Conservation (phyloP, 1,140 invertebrate species). For the Musca vetustissima region DNA sequence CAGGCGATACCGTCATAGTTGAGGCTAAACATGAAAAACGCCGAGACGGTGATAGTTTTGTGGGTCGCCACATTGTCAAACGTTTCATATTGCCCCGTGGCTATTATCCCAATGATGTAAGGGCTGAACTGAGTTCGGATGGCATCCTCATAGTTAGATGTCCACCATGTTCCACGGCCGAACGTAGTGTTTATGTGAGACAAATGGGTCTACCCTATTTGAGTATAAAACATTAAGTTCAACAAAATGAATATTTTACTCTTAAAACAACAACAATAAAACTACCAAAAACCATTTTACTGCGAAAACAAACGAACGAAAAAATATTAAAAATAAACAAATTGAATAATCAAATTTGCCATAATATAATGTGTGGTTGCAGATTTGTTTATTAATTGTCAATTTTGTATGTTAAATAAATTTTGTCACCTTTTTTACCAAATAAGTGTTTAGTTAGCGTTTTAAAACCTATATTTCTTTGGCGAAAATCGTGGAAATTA, state of each 20-base stretch:
- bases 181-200: slow-evolving; percentile 52
- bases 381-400: too few relatives aligned
- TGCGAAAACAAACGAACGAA: slow-evolving; percentile 10
- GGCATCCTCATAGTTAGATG: slow-evolving; percentile 62
- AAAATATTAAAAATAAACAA: not conserved
- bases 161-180: slow-evolving; percentile 44
- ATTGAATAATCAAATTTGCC: too few relatives aligned
- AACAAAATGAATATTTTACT: slow-evolving; percentile 11
- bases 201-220: slow-evolving; percentile 51
- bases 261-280: slow-evolving; percentile 10
- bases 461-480: too few relatives aligned
- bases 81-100: slow-evolving; percentile 66
- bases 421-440: too few relatives aligned
- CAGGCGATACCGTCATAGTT: slow-evolving; percentile 65
- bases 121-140: slow-evolving; percentile 63
- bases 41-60: slow-evolving; percentile 64
- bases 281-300: slow-evolving; percentile 4
- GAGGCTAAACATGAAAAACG: slow-evolving; percentile 68
- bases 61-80: slow-evolving; percentile 68
- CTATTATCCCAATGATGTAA: slow-evolving; percentile 57
- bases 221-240: slow-evolving; percentile 45
- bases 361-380: too few relatives aligned
- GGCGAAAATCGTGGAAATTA: too few relatives aligned
- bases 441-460: too few relatives aligned
- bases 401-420: too few relatives aligned